phyloP scores from a whole-genome alignment of 2,113 vertebrate genomes.

The Dissostichus mawsoni region DNA sequence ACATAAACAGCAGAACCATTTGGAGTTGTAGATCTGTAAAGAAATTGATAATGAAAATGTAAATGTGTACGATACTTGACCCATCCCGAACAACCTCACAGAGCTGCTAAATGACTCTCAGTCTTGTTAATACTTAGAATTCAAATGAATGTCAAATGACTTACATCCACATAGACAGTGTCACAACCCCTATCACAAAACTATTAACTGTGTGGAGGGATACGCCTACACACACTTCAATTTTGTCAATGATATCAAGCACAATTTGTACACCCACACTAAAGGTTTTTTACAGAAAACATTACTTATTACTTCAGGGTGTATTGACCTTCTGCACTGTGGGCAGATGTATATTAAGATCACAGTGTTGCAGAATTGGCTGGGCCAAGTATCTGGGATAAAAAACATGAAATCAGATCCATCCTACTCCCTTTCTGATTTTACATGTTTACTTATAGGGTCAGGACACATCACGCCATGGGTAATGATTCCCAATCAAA shows the following conservation, averaged over 20 bases:
- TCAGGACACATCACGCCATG: no score
- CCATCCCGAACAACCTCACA: neutral
- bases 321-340: neutral
- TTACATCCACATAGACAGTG: neutral
- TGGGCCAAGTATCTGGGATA: neutral
- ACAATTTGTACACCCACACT: neutral
- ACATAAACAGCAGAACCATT: neutral
- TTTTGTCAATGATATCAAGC: neutral
- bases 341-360: neutral
- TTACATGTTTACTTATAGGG: neutral
- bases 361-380: neutral
- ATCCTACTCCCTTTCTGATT: neutral
- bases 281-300: neutral
- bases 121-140: neutral
- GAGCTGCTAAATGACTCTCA: neutral
- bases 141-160: neutral
- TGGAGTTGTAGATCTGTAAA: no score
- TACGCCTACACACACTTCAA: neutral
- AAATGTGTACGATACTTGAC: neutral
- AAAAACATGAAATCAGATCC: constrained; percentile 18
- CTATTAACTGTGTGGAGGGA: neutral
- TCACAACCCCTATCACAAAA: neutral
- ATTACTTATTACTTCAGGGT: neutral
- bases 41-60: neutral
- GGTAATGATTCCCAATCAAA: no score